Evolutionary conservation across 1,140 invertebrate genomes (phyloP).

Genomic region (Chrysomallon squamiferum): DNA sequence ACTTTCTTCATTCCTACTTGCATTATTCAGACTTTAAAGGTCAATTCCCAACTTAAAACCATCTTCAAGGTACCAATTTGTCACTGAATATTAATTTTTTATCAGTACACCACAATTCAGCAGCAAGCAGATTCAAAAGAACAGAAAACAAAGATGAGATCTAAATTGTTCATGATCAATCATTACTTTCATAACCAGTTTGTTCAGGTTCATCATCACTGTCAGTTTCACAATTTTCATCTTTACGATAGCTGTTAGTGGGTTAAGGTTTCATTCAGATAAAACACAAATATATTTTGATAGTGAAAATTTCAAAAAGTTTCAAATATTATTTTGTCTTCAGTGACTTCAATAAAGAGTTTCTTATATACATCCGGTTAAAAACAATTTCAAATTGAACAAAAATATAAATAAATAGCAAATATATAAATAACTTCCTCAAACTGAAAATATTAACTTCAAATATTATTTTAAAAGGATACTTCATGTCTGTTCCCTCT

Average conservation of each 20-base stretch:
- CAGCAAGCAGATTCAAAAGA: too few relatives aligned
- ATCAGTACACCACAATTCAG: too few relatives aligned
- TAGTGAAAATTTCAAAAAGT: not conserved
- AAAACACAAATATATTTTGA: not conserved
- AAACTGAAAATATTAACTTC: too few relatives aligned
- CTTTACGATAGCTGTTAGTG: not conserved
- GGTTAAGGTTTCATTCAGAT: not conserved
- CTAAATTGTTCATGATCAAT: not conserved
- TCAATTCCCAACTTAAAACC: too few relatives aligned
- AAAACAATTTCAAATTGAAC: not conserved
- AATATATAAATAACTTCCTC: too few relatives aligned
- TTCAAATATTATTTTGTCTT: not conserved
- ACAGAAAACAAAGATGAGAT: too few relatives aligned
- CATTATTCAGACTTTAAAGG: too few relatives aligned
- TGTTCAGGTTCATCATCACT: conserved; percentile 4
- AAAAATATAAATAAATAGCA: too few relatives aligned
- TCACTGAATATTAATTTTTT: too few relatives aligned
- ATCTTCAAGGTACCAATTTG: too few relatives aligned
- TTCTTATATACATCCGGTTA: not conserved
- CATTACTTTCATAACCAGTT: not conserved
- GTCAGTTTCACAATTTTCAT: not conserved
- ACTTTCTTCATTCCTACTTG: too few relatives aligned
- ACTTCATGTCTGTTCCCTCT: conserved; percentile 5
- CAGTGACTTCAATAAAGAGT: not conserved
- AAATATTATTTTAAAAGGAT: not conserved